These are phyloP conservation scores for Galeopterus variegatus DNA, from an alignment of 2,113 vertebrate genomes.

Conservation along the genomic window DNA sequence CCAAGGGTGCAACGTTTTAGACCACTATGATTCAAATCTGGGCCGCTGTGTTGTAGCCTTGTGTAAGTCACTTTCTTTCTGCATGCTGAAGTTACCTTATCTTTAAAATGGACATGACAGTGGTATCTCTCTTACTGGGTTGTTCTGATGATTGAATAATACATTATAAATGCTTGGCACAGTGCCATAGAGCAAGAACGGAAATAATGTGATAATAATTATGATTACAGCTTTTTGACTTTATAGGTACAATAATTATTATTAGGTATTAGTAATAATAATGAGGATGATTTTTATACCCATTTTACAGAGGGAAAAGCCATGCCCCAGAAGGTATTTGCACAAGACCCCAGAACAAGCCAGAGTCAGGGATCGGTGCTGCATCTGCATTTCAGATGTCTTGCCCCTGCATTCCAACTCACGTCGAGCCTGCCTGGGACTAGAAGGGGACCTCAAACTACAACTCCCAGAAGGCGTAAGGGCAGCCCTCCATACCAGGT, in stretches of 20 bases:
- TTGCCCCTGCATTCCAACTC: neutral
- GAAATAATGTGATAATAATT: neutral
- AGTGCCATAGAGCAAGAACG: neutral
- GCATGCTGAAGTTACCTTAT: neutral
- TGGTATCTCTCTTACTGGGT: neutral
- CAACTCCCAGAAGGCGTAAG: constrained; percentile 63
- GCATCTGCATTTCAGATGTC: neutral
- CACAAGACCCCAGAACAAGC: neutral
- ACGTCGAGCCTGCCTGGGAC: neutral
- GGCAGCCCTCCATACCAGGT: neutral
- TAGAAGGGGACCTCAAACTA: neutral
- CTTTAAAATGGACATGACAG: neutral
- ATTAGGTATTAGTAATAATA: constrained; percentile 16
- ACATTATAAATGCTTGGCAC: neutral
- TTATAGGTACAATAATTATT: neutral
- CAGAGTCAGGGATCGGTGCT: neutral
- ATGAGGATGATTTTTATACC: neutral
- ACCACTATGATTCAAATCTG: neutral
- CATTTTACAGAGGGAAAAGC: neutral
- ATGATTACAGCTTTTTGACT: neutral
- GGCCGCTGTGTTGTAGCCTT: neutral
- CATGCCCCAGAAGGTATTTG: neutral
- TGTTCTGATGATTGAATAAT: neutral
- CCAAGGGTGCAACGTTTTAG: neutral
- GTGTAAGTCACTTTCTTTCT: neutral